These are phyloP conservation scores for Pristionchus fissidentatus DNA, from an alignment of 2,888 invertebrate genomes.

Conservation along the genomic window DNA sequence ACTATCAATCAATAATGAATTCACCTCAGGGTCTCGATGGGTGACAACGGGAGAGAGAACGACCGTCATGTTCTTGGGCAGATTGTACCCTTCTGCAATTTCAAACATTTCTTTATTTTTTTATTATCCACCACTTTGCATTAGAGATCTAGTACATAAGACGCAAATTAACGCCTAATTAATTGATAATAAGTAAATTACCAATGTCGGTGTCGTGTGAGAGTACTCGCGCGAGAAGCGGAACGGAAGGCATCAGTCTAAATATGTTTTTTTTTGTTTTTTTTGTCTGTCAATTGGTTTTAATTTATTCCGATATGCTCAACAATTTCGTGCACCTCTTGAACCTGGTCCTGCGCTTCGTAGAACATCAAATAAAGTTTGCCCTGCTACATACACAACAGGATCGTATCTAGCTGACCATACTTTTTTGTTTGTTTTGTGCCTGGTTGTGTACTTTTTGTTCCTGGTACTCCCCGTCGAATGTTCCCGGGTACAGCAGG, in stretches of 20 bases:
- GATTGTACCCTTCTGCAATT: constrained; percentile 55
- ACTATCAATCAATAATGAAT: not conserved
- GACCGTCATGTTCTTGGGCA: constrained; percentile 59
- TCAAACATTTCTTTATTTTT: not conserved
- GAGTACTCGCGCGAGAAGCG: constrained; percentile 57
- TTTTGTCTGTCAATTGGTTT: too few species aligned
- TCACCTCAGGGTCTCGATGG: constrained; percentile 56
- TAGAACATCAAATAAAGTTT: too few species aligned
- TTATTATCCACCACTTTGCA: not conserved
- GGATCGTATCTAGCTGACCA: too few species aligned
- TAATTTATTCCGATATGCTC: too few species aligned
- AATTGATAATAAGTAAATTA: constrained; percentile 8
- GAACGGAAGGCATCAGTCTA: constrained; percentile 59
- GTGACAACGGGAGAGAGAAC: constrained; percentile 58
- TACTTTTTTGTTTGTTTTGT: not conserved
- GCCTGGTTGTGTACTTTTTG: not conserved
- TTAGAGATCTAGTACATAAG: not conserved
- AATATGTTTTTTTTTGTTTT: too few species aligned
- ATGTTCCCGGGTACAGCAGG: constrained; percentile 34
- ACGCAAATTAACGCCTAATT: not conserved
- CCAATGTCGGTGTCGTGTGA: constrained; percentile 60
- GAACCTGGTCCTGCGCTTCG: too few species aligned
- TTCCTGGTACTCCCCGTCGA: not conserved
- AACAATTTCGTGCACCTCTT: too few species aligned
- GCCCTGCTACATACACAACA: too few species aligned